Conservation (phyloP, 1,140 invertebrate genomes). For the Tetramorium alpestre region DNA sequence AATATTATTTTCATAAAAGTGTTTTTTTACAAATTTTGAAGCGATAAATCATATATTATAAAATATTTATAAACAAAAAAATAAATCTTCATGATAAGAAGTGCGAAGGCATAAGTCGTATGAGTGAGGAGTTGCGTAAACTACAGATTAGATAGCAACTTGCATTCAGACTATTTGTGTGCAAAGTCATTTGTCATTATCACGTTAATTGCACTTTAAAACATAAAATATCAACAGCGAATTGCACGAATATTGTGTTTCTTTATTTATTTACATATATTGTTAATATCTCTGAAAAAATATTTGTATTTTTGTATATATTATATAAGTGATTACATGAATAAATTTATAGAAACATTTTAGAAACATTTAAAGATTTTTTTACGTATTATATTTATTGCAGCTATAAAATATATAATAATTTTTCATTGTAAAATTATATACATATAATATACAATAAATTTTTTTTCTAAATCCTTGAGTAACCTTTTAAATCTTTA, state of each 20-base stretch:
- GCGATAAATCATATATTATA: neutral
- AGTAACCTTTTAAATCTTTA: neutral
- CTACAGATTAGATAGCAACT: conserved; percentile 44
- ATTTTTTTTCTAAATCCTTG: neutral
- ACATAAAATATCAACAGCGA: conserved; percentile 11
- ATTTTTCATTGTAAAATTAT: neutral
- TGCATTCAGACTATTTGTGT: conserved; percentile 14
- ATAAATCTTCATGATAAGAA: conserved; percentile 19
- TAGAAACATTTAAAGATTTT: neutral
- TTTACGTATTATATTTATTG: neutral
- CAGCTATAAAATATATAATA: neutral
- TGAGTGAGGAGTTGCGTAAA: conserved; percentile 36
- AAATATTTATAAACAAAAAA: conserved; percentile 26
- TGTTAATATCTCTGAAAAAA: neutral
- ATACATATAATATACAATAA: neutral
- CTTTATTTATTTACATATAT: neutral
- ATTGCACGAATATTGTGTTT: neutral
- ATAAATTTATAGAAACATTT: neutral
- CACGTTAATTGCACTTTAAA: conserved; percentile 8
- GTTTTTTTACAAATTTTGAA: conserved; percentile 3
- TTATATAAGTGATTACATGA: neutral
- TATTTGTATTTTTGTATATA: neutral
- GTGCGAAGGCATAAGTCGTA: neutral
- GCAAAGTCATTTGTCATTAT: conserved; percentile 35
- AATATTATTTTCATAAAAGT: neutral